These are phyloP conservation scores for Megaustenia siamemsis DNA, from an alignment of 2,888 invertebrate species.

Conservation along the genomic window DNA sequence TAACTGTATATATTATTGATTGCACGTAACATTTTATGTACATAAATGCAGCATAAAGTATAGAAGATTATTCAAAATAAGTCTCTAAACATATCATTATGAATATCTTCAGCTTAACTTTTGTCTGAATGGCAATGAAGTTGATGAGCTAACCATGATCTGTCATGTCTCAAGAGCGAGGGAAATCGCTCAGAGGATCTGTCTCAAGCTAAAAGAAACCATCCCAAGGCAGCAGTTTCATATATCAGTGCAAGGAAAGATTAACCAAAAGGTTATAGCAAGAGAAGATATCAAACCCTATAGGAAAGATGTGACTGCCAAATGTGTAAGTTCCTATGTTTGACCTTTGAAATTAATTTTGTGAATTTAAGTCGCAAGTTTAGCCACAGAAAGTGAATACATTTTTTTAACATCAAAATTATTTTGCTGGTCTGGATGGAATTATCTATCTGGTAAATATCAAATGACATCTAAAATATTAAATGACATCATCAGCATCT, in stretches of 20 bases:
- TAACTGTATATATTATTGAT: too few relatives aligned
- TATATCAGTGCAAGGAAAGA: constrained; percentile 91
- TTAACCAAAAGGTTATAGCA: constrained; percentile 89
- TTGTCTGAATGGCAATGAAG: constrained; percentile 87
- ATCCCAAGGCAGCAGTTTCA: constrained; percentile 92
- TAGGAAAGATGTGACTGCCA: constrained; percentile 95
- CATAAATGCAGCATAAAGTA: not conserved
- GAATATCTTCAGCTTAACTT: constrained; percentile 79
- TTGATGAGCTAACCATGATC: constrained; percentile 92
- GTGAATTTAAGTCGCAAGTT: too few relatives aligned
- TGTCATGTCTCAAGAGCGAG: constrained; percentile 86
- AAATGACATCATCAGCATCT: too few relatives aligned
- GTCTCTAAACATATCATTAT: not conserved
- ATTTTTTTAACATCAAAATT: too few relatives aligned
- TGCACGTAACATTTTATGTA: too few relatives aligned
- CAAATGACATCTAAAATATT: too few relatives aligned
- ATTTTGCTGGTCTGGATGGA: too few relatives aligned
- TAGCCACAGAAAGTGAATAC: too few relatives aligned
- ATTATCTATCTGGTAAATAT: too few relatives aligned
- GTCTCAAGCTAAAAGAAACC: constrained; percentile 88
- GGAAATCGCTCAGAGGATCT: constrained; percentile 81
- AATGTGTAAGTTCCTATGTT: constrained; percentile 87
- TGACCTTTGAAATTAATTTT: too few relatives aligned
- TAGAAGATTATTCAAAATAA: not conserved
- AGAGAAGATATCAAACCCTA: constrained; percentile 92